A percentile compares a stretch with the other conserved stretches of the same genome.
These are phyloP conservation scores for Gymnarchus niloticus DNA, from an alignment of 2,113 vertebrate genomes.

Conservation along the genomic window DNA sequence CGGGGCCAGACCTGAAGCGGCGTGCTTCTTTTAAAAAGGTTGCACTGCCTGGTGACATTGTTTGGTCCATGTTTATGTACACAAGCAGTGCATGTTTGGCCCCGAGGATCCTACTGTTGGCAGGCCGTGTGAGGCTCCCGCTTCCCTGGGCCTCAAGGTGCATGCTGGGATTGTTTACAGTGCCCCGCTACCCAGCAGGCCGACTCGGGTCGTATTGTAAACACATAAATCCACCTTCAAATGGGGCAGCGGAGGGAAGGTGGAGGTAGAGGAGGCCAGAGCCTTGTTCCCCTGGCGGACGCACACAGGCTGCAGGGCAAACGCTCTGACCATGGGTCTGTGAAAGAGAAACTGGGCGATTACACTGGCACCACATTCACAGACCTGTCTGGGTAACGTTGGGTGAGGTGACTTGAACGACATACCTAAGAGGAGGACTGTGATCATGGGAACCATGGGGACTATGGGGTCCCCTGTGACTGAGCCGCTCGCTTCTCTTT, in stretches of 20 bases:
- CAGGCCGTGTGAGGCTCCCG: conserved; percentile 23
- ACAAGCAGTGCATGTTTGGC: conserved; percentile 13
- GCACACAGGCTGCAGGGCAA: too few species aligned
- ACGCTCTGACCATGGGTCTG: too few species aligned
- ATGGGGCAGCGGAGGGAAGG: conserved; percentile 47
- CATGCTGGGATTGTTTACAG: conserved; percentile 68
- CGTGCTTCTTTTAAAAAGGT: conserved; percentile 4
- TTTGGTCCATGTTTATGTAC: conserved; percentile 17
- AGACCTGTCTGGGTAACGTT: too few species aligned
- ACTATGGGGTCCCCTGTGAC: too few species aligned
- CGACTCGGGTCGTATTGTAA: conserved; percentile 62
- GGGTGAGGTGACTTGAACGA: too few species aligned
- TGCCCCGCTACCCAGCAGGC: conserved; percentile 59
- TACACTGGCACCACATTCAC: too few species aligned
- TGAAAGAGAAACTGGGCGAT: too few species aligned
- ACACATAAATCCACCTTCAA: conserved; percentile 74
- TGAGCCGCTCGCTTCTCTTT: too few species aligned
- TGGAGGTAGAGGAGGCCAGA: conserved; percentile 43
- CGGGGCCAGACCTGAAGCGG: neutral
- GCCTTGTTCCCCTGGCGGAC: too few species aligned
- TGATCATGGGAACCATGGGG: too few species aligned
- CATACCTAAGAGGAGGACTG: too few species aligned
- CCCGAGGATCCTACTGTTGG: conserved; percentile 11
- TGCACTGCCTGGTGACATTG: neutral
- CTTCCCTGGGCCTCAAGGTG: conserved; percentile 20